These are phyloP conservation scores for Lypha dubia DNA, from an alignment of 2,888 invertebrate species.

Conservation along the genomic window DNA sequence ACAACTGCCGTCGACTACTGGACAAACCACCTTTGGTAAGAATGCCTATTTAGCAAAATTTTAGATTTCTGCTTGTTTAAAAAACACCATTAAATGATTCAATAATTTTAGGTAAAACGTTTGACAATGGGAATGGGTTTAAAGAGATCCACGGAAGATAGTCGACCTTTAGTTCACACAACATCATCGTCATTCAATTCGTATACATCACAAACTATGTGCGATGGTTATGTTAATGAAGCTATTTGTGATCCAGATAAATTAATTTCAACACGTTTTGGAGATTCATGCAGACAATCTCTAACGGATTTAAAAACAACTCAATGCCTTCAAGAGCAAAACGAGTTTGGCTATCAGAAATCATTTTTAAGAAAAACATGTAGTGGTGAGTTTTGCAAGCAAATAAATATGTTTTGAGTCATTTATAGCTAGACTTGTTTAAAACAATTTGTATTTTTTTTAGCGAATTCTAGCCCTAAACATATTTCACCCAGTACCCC, in stretches of 20 bases:
- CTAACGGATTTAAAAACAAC: slow-evolving; percentile 81
- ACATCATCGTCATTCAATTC: slow-evolving; percentile 86
- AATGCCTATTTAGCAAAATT: neutral
- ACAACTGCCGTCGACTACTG: slow-evolving; percentile 91
- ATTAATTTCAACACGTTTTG: slow-evolving; percentile 83
- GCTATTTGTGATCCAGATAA: slow-evolving; percentile 88
- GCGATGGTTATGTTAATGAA: slow-evolving; percentile 92
- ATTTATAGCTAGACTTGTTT: neutral
- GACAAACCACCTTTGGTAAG: slow-evolving; percentile 90
- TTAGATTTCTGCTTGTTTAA: too few relatives aligned
- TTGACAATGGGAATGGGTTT: slow-evolving; percentile 90
- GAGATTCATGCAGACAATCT: slow-evolving; percentile 83
- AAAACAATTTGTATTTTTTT: neutral
- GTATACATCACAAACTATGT: slow-evolving; percentile 88
- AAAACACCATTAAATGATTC: neutral
- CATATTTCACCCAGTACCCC: slow-evolving; percentile 83
- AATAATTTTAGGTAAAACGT: slow-evolving; percentile 85
- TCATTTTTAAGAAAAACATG: slow-evolving; percentile 83
- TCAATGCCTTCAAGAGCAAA: slow-evolving; percentile 80
- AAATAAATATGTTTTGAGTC: neutral
- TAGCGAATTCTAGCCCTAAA: slow-evolving; percentile 84
- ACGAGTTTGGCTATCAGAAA: slow-evolving; percentile 81
- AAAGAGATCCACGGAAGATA: slow-evolving; percentile 88
- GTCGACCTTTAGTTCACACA: slow-evolving; percentile 89
- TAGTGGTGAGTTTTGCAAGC: slow-evolving; percentile 79